phyloP scores from a whole-genome alignment of 2,888 invertebrate genomes.

The Rhodophaea formosa region DNA sequence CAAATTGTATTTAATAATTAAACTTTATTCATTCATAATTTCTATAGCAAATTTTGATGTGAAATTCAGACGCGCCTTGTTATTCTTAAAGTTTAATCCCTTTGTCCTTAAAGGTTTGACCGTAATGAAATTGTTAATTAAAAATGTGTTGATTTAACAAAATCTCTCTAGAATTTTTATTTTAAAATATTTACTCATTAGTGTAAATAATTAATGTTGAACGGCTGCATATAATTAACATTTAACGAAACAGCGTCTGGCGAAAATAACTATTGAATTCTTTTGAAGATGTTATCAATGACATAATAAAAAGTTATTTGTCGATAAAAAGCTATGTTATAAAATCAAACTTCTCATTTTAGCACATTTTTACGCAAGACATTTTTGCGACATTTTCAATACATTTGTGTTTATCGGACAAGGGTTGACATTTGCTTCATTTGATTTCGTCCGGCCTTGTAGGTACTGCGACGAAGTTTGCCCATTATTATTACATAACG shows the following conservation, averaged over 20 bases:
- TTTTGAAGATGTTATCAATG: no score
- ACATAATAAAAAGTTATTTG: neutral
- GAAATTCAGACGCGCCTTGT: neutral
- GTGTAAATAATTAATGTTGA: neutral
- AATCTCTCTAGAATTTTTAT: neutral
- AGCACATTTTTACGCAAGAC: neutral
- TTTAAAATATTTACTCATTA: neutral
- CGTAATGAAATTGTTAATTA: neutral
- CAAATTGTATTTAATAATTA: neutral
- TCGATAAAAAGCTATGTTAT: neutral
- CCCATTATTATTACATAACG: constrained; percentile 6
- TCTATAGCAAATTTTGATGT: neutral
- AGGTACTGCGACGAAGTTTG: constrained; percentile 6
- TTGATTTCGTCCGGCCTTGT: constrained; percentile 21
- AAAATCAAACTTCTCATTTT: neutral
- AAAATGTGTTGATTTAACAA: constrained; percentile 2
- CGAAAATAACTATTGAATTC: no score
- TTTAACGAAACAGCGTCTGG: no score
- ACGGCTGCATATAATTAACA: no score
- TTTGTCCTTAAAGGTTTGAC: neutral
- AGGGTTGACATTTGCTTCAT: constrained; percentile 42
- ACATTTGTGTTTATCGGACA: constrained; percentile 28
- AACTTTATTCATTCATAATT: neutral
- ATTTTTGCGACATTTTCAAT: constrained; percentile 29
- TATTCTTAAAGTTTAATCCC: neutral